A percentile compares a stretch with the other conserved stretches of the same genome.
phyloP scores from a whole-genome alignment of 1,140 invertebrate species.

The Temnothorax nylanderi region DNA sequence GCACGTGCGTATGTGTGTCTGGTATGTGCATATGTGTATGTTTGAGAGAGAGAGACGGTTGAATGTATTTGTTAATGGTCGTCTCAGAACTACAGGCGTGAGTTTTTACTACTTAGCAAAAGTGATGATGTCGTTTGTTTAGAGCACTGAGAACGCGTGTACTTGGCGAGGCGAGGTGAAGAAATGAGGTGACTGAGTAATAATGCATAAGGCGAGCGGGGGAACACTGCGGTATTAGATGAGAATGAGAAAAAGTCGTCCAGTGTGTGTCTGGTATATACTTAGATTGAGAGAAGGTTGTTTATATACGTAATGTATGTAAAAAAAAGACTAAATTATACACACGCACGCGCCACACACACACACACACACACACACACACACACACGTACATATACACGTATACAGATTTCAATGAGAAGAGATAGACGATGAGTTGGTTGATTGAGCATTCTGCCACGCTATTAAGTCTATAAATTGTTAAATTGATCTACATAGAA shows the following conservation, averaged over 20 bases:
- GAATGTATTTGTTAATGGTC: slow-evolving; percentile 84
- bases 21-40: too few relatives aligned
- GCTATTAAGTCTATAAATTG: slow-evolving; percentile 66
- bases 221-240: slow-evolving; percentile 57
- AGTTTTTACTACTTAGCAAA: slow-evolving; percentile 66
- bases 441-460: slow-evolving; percentile 67
- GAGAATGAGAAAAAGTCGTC: slow-evolving; percentile 67
- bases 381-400: background rate
- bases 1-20: slow-evolving; percentile 32
- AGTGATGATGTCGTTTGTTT: slow-evolving; percentile 55
- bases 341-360: background rate
- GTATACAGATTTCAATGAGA: slow-evolving; percentile 34
- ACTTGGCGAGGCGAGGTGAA: slow-evolving; percentile 37
- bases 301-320: slow-evolving; percentile 75
- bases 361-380: background rate
- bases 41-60: slow-evolving; percentile 71
- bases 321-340: slow-evolving; percentile 52
- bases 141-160: slow-evolving; percentile 27
- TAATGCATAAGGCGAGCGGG: slow-evolving; percentile 61
- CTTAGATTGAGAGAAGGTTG: slow-evolving; percentile 77
- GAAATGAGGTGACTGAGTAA: slow-evolving; percentile 62
- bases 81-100: slow-evolving; percentile 82
- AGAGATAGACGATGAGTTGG: slow-evolving; percentile 60
- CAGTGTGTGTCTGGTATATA: slow-evolving; percentile 78
- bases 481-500: slow-evolving; percentile 75